These are phyloP conservation scores for Tiliacea aurago DNA, from an alignment of 2,888 invertebrate species.

Conservation along the genomic window DNA sequence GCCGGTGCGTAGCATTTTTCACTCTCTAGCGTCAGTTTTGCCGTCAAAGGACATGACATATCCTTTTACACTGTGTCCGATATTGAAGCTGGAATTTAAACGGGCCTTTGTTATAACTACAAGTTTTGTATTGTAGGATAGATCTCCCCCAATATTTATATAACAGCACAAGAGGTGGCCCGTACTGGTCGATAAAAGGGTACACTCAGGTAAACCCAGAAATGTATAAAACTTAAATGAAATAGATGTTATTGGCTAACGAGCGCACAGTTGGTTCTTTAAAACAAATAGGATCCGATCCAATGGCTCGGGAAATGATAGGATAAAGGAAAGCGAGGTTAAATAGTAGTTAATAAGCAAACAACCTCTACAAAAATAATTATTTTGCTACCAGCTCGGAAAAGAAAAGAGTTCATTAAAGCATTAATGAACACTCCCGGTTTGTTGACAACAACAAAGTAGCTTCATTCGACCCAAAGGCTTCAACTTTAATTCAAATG, in stretches of 20 bases:
- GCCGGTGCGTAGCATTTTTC: slow-evolving; percentile 79
- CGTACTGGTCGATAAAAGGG: not conserved
- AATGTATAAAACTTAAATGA: not conserved
- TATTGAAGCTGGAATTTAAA: slow-evolving; percentile 57
- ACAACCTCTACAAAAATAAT: slow-evolving; percentile 24
- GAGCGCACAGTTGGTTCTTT: not conserved
- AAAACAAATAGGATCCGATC: not conserved
- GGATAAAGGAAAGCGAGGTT: slow-evolving; percentile 20
- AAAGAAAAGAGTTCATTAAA: slow-evolving; percentile 48
- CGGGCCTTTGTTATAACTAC: slow-evolving; percentile 47
- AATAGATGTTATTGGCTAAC: not conserved
- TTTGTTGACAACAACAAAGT: slow-evolving; percentile 38
- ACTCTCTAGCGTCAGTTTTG: slow-evolving; percentile 66
- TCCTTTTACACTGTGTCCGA: slow-evolving; percentile 61
- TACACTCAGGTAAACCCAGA: not conserved
- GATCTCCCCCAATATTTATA: not conserved
- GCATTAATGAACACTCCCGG: slow-evolving; percentile 39
- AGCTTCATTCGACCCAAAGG: slow-evolving; percentile 46
- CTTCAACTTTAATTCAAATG: slow-evolving; percentile 67
- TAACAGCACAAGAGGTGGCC: not conserved
- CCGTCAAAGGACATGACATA: slow-evolving; percentile 76
- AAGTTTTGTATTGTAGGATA: not conserved
- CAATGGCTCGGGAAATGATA: slow-evolving; percentile 24
- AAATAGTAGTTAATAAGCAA: slow-evolving; percentile 43
- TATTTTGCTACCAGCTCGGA: slow-evolving; percentile 30